phyloP scores from a whole-genome alignment of 1,140 invertebrate genomes.

The Mercenaria mercenaria region DNA sequence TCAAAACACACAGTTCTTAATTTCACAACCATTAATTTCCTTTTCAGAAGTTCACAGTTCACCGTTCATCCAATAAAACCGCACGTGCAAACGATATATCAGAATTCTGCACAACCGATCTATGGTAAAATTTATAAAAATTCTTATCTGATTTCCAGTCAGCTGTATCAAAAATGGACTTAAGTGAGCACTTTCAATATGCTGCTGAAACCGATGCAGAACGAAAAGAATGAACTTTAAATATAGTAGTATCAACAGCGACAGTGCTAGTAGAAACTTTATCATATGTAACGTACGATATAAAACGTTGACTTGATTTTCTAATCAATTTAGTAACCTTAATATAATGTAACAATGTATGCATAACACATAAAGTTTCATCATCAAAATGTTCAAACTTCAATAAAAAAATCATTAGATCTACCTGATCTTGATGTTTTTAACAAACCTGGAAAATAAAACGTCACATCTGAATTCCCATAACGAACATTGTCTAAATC shows the following conservation, averaged over 20 bases:
- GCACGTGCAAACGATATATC: not conserved
- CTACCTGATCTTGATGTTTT: slow-evolving; percentile 16
- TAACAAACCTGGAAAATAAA: slow-evolving; percentile 23
- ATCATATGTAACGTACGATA: slow-evolving; percentile 39
- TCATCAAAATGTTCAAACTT: slow-evolving; percentile 33
- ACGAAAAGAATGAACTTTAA: slow-evolving; percentile 46
- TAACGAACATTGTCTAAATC: no score
- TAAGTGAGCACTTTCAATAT: slow-evolving; percentile 42
- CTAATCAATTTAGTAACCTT: slow-evolving; percentile 1
- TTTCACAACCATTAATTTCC: no score
- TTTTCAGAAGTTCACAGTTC: no score
- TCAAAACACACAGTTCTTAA: no score
- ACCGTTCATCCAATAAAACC: no score
- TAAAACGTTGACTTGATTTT: not conserved
- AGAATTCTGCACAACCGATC: not conserved
- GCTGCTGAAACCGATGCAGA: slow-evolving; percentile 9
- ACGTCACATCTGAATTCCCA: not conserved
- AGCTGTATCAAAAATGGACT: slow-evolving; percentile 30
- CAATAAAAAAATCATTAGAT: slow-evolving; percentile 11
- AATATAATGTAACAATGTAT: slow-evolving; percentile 27
- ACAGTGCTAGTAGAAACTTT: slow-evolving; percentile 45
- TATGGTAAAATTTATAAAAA: slow-evolving; percentile 37
- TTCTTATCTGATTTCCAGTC: slow-evolving; percentile 56
- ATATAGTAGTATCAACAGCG: slow-evolving; percentile 7
- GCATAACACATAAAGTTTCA: slow-evolving; percentile 48